Conservation (phyloP, 2,888 invertebrate species). For the Timandra comae region DNA sequence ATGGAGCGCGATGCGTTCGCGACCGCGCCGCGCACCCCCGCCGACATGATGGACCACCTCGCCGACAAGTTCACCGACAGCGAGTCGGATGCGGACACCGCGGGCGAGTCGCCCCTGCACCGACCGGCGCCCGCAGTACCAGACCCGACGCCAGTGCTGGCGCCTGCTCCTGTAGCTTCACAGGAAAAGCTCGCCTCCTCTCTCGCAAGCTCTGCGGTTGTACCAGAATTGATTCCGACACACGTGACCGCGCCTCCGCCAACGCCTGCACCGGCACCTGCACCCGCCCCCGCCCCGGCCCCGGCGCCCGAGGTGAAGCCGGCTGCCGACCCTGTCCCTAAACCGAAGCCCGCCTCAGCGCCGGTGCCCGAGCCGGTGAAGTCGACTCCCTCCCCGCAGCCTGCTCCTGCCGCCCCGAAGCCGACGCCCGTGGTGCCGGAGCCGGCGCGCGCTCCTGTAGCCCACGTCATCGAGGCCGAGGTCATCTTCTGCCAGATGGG, state of each 20-base stretch:
- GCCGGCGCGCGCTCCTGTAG: conserved; percentile 45
- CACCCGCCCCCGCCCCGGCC: conserved; percentile 4
- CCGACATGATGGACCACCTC: conserved; percentile 56
- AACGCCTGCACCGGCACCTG: conserved; percentile 2
- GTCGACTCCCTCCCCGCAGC: conserved; percentile 20
- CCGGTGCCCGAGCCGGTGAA: conserved; percentile 10
- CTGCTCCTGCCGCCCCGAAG: conserved; percentile 15
- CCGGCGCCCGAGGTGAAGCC: conserved; percentile 24
- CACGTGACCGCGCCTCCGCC: conserved; percentile 13
- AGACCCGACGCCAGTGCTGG: conserved; percentile 29
- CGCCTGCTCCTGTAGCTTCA: conserved; percentile 23
- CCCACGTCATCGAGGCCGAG: conserved; percentile 79
- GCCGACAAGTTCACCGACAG: conserved; percentile 78
- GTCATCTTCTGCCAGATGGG: conserved; percentile 85
- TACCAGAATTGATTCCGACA: not conserved
- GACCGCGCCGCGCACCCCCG: conserved; percentile 36
- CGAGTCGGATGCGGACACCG: conserved; percentile 72
- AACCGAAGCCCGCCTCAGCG: conserved; percentile 14
- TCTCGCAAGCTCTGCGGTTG: conserved; percentile 12
- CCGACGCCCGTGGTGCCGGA: conserved; percentile 26
- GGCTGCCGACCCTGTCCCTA: not conserved
- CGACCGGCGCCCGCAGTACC: conserved; percentile 45
- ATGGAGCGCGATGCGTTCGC: conserved; percentile 68
- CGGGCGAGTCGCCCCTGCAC: conserved; percentile 65
- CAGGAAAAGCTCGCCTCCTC: conserved; percentile 14